Evolutionary conservation across 2,888 invertebrate genomes (phyloP), one percentile per base, ranked within the genome.

Genomic region (Sinopyrophorus schimmeli): DNA sequence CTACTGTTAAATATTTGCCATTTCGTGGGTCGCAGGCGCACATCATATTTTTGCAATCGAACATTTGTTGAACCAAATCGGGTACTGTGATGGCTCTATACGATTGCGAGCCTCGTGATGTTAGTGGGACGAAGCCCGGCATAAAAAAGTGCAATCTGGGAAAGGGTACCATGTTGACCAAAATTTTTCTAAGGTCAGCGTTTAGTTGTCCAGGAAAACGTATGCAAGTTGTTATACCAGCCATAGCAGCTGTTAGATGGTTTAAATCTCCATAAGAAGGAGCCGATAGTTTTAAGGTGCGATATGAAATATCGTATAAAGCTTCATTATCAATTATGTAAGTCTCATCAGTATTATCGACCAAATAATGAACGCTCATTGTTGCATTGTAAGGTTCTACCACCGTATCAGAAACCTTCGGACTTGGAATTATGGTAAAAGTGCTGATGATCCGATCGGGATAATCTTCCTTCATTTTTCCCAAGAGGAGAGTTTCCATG

Each of bases 21-120:
- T 84, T 86, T 34, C 89, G 76, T 3, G 91, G 90, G 76, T 92
- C 90, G 68, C 89, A 90, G 16, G 91, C 91, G 42, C 89, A 87
- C 90, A 92, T 91, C 86, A 91, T 86, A 76, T 90, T 92, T 70
- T 83, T 84, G 1, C 89, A 86, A 63, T 90, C 88, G 74, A 92
- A 92, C 78, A 87, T 82, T 76, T 87, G 87, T 58, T 81, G 80
- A 1, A 90, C 89, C 31, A 92, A 74, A 68, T 92, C 82, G 0
- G 87, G 83, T 0, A 92, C 90, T 0, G 87, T 85, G 1, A 87
- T 68, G 10, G 87, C 80, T 62, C 87, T 78, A 75, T 90, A 91
- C 6, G 82, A 83, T 62, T 84, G 83, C 54, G 72, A 74, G 3
- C 76, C 80, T 49, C 81, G 72, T 2, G 74, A 77, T 5, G 80